Base-by-base conservation (phyloP, 2,888 invertebrate species). In the Neoaliturus tenellus region DNA sequence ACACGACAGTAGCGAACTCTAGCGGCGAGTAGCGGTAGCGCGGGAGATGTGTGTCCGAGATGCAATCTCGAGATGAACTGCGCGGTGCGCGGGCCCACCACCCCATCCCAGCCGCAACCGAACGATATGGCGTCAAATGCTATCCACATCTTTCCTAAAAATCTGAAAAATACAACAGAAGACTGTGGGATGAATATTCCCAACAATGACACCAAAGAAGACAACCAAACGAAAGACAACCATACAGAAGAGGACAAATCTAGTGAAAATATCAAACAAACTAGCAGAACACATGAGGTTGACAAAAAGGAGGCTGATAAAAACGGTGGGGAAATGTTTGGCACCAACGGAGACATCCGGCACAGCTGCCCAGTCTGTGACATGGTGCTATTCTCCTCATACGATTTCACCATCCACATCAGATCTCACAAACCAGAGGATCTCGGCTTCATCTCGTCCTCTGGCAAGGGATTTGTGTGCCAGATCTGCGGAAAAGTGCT, bases 341-440 rank as follows among this genome's bases (percentile, higher is more conserved):
- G 48, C 25, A 51, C 20, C 23, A 51, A 51, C 58, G 80, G 44
- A 14, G 75, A 75, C 48, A 75, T 17, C 33, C 31, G 33, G 17
- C 81, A 81, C 41, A 75, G 71, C 35, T 86, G 86, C 48, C 83
- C 84, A 1, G 84, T 85, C 20, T 86, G 86, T 62, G 82, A 86
- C 12, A 69, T 78, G 69, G 80, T 78, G 85, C 86, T 84, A 82
- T 87, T 73, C 83, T 90, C 89, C 90, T 93, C 94, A 86, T 94
- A 94, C 89, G 94, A 94, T 83, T 93, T 95, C 88, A 95, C 95
- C 35, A 91, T 93, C 85, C 95, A 95, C 90, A 94, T 95, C 85
- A 92, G 95, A 83, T 93, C 92, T 87, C 94, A 94, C 90, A 93
- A 93, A 89, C 67, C 69, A 0, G 39, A 71, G 31, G 80, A 81